A percentile compares a stretch with the other conserved stretches of the same genome.
These are phyloP conservation scores for Ondatra zibethicus DNA, from an alignment of 2,113 vertebrate genomes.

Conservation along the genomic window DNA sequence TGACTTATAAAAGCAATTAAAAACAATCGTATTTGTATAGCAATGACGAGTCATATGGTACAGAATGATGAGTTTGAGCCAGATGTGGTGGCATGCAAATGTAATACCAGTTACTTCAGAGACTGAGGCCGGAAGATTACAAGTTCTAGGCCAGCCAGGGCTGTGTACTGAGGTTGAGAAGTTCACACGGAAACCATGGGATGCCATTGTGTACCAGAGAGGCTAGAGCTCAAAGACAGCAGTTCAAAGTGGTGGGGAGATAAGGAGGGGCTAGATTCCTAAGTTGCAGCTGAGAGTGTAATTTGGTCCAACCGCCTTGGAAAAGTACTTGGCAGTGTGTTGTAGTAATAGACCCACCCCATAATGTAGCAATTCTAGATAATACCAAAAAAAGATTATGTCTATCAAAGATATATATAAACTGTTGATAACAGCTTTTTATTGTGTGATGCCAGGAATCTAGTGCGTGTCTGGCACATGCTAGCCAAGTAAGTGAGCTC, in stretches of 20 bases:
- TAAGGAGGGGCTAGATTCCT: not conserved
- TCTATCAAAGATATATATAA: not conserved
- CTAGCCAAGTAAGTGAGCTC: not conserved
- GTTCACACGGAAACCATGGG: not conserved
- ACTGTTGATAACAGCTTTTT: not conserved
- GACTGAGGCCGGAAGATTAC: not conserved
- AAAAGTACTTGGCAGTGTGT: not conserved
- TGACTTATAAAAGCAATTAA: not conserved
- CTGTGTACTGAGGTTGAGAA: not conserved
- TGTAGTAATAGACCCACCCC: not conserved
- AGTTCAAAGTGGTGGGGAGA: not conserved
- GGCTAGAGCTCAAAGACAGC: not conserved
- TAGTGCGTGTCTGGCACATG: not conserved
- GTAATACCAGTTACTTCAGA: not conserved
- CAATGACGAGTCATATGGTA: not conserved
- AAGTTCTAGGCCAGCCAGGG: not conserved
- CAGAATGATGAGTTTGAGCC: not conserved
- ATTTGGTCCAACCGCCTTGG: not conserved
- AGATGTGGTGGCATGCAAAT: not conserved
- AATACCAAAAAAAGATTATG: not conserved
- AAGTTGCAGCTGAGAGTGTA: not conserved
- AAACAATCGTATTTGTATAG: not conserved
- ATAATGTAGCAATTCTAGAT: not conserved
- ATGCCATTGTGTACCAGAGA: not conserved
- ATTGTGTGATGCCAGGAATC: not conserved